Base-by-base conservation (phyloP, 1,140 invertebrate species). In the Medauroidea extradentata region DNA sequence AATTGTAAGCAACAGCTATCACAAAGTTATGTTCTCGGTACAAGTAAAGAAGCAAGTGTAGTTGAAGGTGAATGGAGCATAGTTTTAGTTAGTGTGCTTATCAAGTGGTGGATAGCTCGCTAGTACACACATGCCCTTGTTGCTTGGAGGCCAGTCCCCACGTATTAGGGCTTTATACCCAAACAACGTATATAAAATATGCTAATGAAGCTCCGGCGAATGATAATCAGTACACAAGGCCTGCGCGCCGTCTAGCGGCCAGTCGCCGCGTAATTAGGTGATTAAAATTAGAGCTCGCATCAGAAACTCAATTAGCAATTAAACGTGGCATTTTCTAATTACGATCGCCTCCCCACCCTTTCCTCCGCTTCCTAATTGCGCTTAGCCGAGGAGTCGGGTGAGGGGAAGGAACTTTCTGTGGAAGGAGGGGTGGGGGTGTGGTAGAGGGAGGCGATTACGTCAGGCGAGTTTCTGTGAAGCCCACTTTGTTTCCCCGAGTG, bases 281-380 rank as follows among this genome's bases (percentile, higher is more conserved):
- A 81, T 81, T 81, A 81, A 81, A 80, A 81, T 80, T 80, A 78
- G 78, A 80, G 80, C 77, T 80, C 75, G 74, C 77, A 79, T 79
- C 78, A 78, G 78, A 80, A 80, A 81, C 77, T 80, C 78, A 81
- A 80, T 81, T 80, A 80, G 79, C 79, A 81, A 81, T 81, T 81
- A 81, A 81, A 81, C 77, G 78, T 80, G 75, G 79, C 78, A 80
- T 81, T 81, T 81, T 80, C 77, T 81, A 80, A 79, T 81, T 80
- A 81, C 78, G 76, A 78, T 80, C 29, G 53, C 41, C 29, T 11
- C 11, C 29, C 29, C 29, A 4, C 29, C 29, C 29, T 11, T 11
- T 34, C 29, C 78, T 74, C 76, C 78, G 78, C 78, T 78, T 74
- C 73, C 77, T 79, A 79, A 79, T 80, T 80, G 78, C 77, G 71